Conservation (phyloP, 2,797 vertebrate genomes). For the Myotis findleyi region DNA sequence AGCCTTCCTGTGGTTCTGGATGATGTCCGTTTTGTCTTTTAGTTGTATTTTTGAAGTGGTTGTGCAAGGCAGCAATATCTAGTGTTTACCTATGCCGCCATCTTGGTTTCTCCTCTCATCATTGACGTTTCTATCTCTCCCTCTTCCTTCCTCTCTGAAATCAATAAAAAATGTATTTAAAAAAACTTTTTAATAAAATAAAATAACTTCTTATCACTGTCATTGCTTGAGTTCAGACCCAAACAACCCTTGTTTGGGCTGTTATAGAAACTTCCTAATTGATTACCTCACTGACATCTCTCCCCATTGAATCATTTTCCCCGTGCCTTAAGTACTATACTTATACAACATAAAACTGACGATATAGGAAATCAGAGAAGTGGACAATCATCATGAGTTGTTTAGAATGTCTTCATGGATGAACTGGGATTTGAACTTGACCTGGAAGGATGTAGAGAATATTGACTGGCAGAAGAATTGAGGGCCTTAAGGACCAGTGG, state of each 20-base stretch:
- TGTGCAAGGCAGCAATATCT: no score
- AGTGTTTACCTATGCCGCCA: no score
- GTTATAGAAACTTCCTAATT: background rate
- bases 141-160: no score
- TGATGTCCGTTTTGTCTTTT: no score
- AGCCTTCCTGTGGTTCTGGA: no score
- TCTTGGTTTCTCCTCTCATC: no score
- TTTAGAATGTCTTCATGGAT: background rate
- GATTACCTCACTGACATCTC: background rate
- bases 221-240: background rate
- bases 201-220: background rate
- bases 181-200: background rate
- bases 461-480: background rate
- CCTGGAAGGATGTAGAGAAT: background rate
- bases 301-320: background rate
- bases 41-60: no score
- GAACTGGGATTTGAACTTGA: slow-evolving; percentile 15
- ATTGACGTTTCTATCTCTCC: no score
- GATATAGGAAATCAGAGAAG: background rate
- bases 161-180: no score
- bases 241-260: background rate
- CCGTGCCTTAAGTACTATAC: background rate
- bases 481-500: background rate
- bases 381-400: background rate
- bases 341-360: background rate